Percentiles rank a stretch among this genome's conserved stretches.
Evolutionary conservation across 2,888 invertebrate species (phyloP).

Genomic region (Agonopterix heracliana): DNA sequence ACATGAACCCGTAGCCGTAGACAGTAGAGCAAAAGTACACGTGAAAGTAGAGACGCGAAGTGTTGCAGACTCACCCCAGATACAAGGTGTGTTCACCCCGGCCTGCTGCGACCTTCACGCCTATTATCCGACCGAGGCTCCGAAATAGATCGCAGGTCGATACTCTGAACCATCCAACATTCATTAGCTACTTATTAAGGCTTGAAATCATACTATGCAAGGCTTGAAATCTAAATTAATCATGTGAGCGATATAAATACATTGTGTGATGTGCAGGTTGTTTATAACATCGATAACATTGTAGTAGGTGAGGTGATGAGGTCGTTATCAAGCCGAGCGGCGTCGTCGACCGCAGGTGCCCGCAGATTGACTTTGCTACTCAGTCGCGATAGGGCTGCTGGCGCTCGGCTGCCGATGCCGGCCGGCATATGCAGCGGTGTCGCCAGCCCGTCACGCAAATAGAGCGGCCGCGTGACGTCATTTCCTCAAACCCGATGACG

Average conservation of each 20-base stretch:
- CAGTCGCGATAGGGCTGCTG: slow-evolving; percentile 25
- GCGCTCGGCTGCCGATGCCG: slow-evolving; percentile 18
- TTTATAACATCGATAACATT: slow-evolving; percentile 15
- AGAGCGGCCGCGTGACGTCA: slow-evolving; percentile 23
- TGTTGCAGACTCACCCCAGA: slow-evolving; percentile 30
- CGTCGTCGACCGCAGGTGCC: slow-evolving; percentile 31
- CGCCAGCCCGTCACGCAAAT: slow-evolving; percentile 18
- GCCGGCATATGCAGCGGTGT: slow-evolving; percentile 9
- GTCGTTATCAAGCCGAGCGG: slow-evolving; percentile 32
- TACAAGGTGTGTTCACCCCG: slow-evolving; percentile 57
- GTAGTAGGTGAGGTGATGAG: slow-evolving; percentile 28
- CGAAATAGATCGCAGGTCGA: slow-evolving; percentile 38
- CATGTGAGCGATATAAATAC: background rate
- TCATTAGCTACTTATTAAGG: background rate
- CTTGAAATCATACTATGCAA: background rate
- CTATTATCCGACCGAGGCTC: slow-evolving; percentile 37
- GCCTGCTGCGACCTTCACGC: slow-evolving; percentile 44
- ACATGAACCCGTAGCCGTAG: too few species aligned
- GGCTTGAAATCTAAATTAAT: background rate
- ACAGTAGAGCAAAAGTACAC: too few species aligned
- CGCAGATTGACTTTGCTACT: slow-evolving; percentile 34
- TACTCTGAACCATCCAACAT: slow-evolving; percentile 2
- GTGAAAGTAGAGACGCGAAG: background rate
- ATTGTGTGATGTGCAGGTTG: slow-evolving; percentile 3
- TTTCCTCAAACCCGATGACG: slow-evolving; percentile 27